Conservation (phyloP, 1,140 invertebrate genomes). For the Drosophila pruinosa region DNA sequence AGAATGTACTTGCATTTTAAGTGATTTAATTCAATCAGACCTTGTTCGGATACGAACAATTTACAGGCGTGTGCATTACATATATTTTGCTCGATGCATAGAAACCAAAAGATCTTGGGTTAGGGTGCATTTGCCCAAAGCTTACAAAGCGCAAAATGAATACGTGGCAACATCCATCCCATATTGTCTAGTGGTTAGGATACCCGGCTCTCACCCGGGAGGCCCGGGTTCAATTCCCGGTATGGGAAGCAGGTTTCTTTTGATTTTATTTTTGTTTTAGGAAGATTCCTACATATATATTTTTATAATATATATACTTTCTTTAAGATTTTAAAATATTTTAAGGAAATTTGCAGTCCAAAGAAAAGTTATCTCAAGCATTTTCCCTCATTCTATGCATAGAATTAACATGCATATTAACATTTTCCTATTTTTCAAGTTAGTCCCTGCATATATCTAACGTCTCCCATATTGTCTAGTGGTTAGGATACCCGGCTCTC, state of each 20-base stretch:
- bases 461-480: slow-evolving; percentile 88
- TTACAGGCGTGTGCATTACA: not conserved
- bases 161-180: slow-evolving; percentile 63
- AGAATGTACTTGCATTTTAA: slow-evolving; percentile 32
- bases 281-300: not conserved
- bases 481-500: slow-evolving; percentile 92
- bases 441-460: not conserved
- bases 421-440: not conserved
- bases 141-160: not conserved
- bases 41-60: slow-evolving; percentile 18
- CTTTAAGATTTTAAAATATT: too few relatives aligned
- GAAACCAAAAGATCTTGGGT: not conserved
- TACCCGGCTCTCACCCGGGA: slow-evolving; percentile 92
- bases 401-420: too few relatives aligned
- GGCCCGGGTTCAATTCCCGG: slow-evolving; percentile 94
- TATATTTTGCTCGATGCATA: slow-evolving; percentile 7
- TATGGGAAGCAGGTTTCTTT: slow-evolving; percentile 89
- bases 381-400: too few relatives aligned
- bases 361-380: too few relatives aligned
- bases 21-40: slow-evolving; percentile 47
- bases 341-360: too few relatives aligned
- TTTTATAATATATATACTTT: not conserved
- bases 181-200: slow-evolving; percentile 91
- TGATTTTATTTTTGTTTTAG: not conserved
- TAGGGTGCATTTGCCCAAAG: not conserved